Evolutionary conservation across 2,888 invertebrate genomes (phyloP).

Genomic region (Rhogogaster chlorosoma): DNA sequence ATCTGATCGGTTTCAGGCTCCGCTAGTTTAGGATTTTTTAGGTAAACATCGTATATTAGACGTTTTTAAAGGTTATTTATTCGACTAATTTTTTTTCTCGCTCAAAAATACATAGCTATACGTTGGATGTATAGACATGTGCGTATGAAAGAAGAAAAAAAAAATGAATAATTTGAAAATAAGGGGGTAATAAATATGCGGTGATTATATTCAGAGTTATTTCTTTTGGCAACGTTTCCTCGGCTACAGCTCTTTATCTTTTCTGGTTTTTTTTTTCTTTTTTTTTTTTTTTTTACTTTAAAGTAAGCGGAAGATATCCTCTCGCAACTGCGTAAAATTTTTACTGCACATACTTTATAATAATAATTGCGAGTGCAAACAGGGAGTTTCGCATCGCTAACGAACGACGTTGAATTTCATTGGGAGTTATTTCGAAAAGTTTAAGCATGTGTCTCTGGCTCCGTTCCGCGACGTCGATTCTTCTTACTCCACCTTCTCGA

Average conservation of each 20-base stretch:
- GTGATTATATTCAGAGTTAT: not conserved
- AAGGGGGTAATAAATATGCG: not conserved
- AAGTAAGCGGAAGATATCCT: not conserved
- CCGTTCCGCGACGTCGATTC: slow-evolving; percentile 13
- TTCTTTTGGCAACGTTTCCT: not conserved
- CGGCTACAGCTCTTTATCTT: not conserved
- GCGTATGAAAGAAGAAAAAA: not conserved
- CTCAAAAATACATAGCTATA: too few species aligned
- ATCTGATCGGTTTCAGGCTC: not conserved
- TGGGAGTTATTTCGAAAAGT: not conserved
- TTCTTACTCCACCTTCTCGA: not conserved
- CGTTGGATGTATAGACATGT: too few species aligned
- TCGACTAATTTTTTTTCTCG: not conserved
- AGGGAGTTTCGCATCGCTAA: not conserved
- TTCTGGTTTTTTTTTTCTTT: not conserved
- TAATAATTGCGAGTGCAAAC: not conserved
- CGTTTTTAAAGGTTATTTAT: not conserved
- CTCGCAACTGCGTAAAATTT: not conserved
- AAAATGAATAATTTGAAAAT: not conserved
- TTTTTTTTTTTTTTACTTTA: not conserved
- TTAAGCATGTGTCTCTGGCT: not conserved
- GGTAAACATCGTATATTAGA: not conserved
- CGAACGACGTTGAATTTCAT: not conserved
- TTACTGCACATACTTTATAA: not conserved
- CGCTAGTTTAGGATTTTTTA: not conserved